Base-by-base conservation (phyloP, 1,140 invertebrate species). In the Rhopalosiphum maidis region DNA sequence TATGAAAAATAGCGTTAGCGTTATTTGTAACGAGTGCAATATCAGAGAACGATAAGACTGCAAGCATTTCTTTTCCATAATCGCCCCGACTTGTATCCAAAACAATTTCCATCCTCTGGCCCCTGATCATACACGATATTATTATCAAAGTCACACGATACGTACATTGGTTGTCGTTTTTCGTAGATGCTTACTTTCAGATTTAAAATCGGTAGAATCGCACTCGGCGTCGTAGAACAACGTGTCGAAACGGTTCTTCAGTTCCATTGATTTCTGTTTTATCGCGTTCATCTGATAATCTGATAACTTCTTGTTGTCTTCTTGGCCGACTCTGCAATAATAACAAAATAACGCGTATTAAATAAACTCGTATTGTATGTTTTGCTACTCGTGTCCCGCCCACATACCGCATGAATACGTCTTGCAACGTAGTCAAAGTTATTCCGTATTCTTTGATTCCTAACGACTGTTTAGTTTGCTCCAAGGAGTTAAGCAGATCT, bases 61-160 rank as follows among this genome's bases (percentile, higher is more conserved):
- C 23, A 96, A 95, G 6, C 95, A 94, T 92, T 96, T 96, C 94
- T 97, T 97, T 48, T 96, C 95, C 37, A 97, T 94, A 96, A 97
- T 97, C 0, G 96, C 97, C 51, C 95, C 95, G 94, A 96, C 96
- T 94, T 97, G 97, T 90, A 93, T 86, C 11, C 85, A 41, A 11
- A 93, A 93, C 15, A 93, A 54, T 55, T 93, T 93, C 91, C 91
- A 93, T 30, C 91, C 91, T 41, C 23, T 85, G n/a, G 91, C 91
- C 30, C 82, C 91, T 93, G 35, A 55, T 30, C 0, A 86, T 15
- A 86, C 41, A 43, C 35, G 86, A 41, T 37, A 11, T 51, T 8
- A 48, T 46, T 46, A 54, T 35, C 87, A 54, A 18, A 88, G 0
- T 48, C 18, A 30, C 4, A 35, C 22, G 51, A 54, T 37, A 37